Percentiles rank a stretch among this genome's conserved stretches.
These are phyloP conservation scores for Eremobia ochroleuca DNA, from an alignment of 2,888 invertebrate species.

Conservation along the genomic window DNA sequence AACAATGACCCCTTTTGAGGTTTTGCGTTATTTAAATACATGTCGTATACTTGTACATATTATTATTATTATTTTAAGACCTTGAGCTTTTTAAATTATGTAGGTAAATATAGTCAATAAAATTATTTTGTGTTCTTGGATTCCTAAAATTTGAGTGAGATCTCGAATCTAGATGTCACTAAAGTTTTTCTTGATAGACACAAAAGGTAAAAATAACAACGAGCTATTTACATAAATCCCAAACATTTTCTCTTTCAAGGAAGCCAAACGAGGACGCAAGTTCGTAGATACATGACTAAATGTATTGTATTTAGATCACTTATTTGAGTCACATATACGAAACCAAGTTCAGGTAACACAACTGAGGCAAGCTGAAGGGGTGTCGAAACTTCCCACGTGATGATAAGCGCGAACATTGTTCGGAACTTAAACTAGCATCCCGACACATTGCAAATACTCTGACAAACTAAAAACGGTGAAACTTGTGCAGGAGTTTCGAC, in stretches of 20 bases:
- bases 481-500: slow-evolving; percentile 41
- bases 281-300: slow-evolving; percentile 14
- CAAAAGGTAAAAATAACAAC: not conserved
- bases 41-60: too few relatives aligned
- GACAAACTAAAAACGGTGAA: slow-evolving; percentile 53
- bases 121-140: not conserved
- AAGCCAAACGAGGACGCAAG: slow-evolving; percentile 7
- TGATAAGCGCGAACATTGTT: slow-evolving; percentile 60
- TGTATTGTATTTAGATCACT: slow-evolving; percentile 30
- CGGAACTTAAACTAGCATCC: slow-evolving; percentile 50
- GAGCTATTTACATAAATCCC: too few relatives aligned
- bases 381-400: slow-evolving; percentile 57
- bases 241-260: not conserved
- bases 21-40: too few relatives aligned
- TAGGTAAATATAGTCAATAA: too few relatives aligned
- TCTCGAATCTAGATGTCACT: not conserved
- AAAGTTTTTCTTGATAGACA: not conserved
- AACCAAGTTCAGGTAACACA: slow-evolving; percentile 35
- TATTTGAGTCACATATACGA: slow-evolving; percentile 12
- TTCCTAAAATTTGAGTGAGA: not conserved
- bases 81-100: too few relatives aligned
- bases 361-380: slow-evolving; percentile 19
- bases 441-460: slow-evolving; percentile 45
- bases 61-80: too few relatives aligned
- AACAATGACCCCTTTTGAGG: too few relatives aligned